Conservation (phyloP, 2,797 vertebrate species). For the Mastacembelus armatus region DNA sequence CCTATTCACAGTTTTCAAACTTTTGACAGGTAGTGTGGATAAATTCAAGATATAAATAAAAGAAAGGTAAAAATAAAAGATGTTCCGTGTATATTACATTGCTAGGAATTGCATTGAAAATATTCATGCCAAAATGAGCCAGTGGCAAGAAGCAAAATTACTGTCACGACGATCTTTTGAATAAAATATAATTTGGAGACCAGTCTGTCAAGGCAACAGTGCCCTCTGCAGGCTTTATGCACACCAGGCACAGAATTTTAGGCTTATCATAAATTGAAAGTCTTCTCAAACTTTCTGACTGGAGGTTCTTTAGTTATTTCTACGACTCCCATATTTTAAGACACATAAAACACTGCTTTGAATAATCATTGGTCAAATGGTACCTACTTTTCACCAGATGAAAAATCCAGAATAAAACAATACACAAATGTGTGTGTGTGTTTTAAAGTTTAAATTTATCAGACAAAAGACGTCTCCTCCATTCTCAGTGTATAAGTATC, state of each 20-base stretch:
- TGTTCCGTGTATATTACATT: not conserved
- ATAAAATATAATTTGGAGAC: not conserved
- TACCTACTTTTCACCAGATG: too few relatives aligned
- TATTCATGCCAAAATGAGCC: not conserved
- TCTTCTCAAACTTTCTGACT: not conserved
- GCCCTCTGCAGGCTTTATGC: slow-evolving; percentile 43
- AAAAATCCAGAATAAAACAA: too few relatives aligned
- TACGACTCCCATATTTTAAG: not conserved
- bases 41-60: not conserved
- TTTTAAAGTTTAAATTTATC: too few relatives aligned
- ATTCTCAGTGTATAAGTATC: too few relatives aligned
- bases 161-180: not conserved
- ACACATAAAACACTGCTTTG: too few relatives aligned
- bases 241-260: not conserved
- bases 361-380: too few relatives aligned
- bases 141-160: not conserved
- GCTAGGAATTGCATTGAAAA: not conserved
- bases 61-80: not conserved
- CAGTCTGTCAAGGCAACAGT: slow-evolving; percentile 42
- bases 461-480: too few relatives aligned
- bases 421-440: too few relatives aligned
- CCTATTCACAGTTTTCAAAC: too few relatives aligned
- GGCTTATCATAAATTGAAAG: not conserved
- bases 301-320: not conserved
- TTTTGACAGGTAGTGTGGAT: too few relatives aligned